These are phyloP conservation scores for Plagodis pulveraria DNA, from an alignment of 2,888 invertebrate species.

Conservation along the genomic window DNA sequence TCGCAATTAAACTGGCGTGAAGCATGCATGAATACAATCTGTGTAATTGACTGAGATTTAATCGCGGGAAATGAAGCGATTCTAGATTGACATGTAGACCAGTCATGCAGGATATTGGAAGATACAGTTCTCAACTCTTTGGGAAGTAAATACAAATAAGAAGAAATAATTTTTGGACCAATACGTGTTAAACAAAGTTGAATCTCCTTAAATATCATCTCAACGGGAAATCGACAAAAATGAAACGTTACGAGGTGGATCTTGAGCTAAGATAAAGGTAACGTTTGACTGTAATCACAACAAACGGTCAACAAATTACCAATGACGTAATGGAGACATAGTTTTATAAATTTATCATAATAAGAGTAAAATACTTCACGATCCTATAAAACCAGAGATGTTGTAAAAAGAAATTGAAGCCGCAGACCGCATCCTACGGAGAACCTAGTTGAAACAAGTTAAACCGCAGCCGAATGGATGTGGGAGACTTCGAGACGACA, in stretches of 20 bases:
- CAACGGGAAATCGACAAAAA: too few species aligned
- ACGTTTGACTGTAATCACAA: too few species aligned
- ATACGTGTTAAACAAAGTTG: too few species aligned
- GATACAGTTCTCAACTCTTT: slow-evolving; percentile 15
- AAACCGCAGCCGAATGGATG: slow-evolving; percentile 45
- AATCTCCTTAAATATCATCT: too few species aligned
- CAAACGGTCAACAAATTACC: too few species aligned
- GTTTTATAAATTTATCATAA: too few species aligned
- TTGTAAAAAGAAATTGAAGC: slow-evolving; percentile 28
- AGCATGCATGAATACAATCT: slow-evolving; percentile 42
- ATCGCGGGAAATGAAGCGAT: slow-evolving; percentile 49
- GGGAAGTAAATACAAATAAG: too few species aligned
- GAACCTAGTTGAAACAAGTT: slow-evolving; percentile 48
- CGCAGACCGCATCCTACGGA: slow-evolving; percentile 46
- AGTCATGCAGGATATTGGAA: slow-evolving; percentile 24
- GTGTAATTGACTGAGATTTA: slow-evolving; percentile 45
- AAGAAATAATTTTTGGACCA: too few species aligned
- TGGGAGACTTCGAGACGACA: slow-evolving; percentile 35
- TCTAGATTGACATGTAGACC: slow-evolving; percentile 41
- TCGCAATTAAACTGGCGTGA: slow-evolving; percentile 48
- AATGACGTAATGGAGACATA: too few species aligned
- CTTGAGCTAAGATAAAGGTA: too few species aligned
- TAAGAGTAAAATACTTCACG: too few species aligned
- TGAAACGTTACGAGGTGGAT: too few species aligned
- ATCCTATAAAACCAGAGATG: slow-evolving; percentile 13